Conservation (phyloP, 2,113 vertebrate species). For the Chiloscyllium plagiosum region DNA sequence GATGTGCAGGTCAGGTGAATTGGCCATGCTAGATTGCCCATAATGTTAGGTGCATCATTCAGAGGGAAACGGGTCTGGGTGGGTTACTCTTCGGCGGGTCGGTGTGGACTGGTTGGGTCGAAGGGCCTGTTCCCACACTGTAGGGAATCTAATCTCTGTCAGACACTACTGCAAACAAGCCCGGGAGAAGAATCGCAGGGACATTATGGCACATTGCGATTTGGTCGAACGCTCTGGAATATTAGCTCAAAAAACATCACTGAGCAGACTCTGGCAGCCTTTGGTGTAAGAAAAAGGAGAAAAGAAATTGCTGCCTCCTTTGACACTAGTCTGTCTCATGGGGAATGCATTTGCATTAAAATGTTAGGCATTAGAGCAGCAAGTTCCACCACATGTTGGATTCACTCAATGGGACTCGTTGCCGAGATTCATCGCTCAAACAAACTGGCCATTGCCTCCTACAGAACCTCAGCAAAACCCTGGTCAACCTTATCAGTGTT, state of each 20-base stretch:
- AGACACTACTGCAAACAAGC: not conserved
- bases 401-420: not conserved
- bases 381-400: not conserved
- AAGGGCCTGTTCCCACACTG: too few relatives aligned
- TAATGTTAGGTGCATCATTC: too few relatives aligned
- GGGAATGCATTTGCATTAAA: not conserved
- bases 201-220: not conserved
- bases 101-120: too few relatives aligned
- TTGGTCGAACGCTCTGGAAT: not conserved
- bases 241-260: not conserved
- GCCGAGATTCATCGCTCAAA: not conserved
- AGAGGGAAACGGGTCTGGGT: too few relatives aligned
- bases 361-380: not conserved
- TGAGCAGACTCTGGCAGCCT: not conserved
- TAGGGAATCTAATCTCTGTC: too few relatives aligned
- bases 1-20: too few relatives aligned
- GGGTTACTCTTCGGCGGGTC: too few relatives aligned
- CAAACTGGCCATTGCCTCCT: not conserved
- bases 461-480: not conserved
- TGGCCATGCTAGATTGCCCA: too few relatives aligned
- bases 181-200: not conserved
- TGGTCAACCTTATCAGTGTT: not conserved
- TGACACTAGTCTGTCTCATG: not conserved
- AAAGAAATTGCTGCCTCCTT: not conserved
- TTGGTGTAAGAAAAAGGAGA: not conserved